Conservation (phyloP, 2,113 vertebrate species). For the Helogale parvula region DNA sequence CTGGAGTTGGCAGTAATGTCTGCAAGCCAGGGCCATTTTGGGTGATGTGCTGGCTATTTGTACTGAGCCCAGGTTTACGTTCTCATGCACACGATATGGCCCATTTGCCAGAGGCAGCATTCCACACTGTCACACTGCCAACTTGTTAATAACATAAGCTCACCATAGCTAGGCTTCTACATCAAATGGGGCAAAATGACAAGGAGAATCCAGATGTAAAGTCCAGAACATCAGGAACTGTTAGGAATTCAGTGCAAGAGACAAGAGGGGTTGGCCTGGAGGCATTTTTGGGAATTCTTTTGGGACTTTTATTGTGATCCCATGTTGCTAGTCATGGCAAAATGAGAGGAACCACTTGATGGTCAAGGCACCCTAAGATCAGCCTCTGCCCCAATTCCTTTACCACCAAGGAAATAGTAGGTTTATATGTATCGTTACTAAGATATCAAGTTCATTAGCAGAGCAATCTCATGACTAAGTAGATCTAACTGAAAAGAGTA, state of each 20-base stretch:
- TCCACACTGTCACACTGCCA: not conserved
- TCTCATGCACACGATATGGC: not conserved
- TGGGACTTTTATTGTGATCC: not conserved
- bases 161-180: not conserved
- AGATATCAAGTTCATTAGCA: not conserved
- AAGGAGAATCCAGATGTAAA: not conserved
- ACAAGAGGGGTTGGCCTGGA: not conserved
- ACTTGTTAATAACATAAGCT: not conserved
- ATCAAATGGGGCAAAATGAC: not conserved
- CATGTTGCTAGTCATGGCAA: not conserved
- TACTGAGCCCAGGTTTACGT: not conserved
- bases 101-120: not conserved
- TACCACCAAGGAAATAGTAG: not conserved
- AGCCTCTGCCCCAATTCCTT: not conserved
- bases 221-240: not conserved
- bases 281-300: not conserved
- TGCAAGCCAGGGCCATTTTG: not conserved
- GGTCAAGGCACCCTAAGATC: not conserved
- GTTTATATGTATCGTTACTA: not conserved
- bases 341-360: not conserved
- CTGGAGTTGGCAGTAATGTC: not conserved
- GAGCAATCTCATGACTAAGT: not conserved
- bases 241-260: not conserved
- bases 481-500: not conserved
- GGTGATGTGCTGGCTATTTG: not conserved